These are phyloP conservation scores for Drosophila arawakana DNA, from an alignment of 1,140 invertebrate species.

Conservation along the genomic window DNA sequence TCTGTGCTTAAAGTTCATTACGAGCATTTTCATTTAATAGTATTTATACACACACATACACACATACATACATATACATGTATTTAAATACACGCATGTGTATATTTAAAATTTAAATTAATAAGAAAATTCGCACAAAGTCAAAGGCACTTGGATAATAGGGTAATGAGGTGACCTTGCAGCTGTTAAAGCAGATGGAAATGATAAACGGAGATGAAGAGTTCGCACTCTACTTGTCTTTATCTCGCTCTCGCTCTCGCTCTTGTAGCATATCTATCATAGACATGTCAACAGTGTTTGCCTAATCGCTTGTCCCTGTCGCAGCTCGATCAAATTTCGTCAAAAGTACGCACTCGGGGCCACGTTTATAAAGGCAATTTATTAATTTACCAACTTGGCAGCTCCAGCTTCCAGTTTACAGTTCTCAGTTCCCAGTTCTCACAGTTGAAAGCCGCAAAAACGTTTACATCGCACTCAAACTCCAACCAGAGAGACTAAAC, in stretches of 20 bases:
- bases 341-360: conserved; percentile 58
- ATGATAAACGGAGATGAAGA: too few relatives aligned
- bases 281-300: conserved; percentile 36
- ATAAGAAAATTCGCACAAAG: conserved; percentile 1
- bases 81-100: too few relatives aligned
- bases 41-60: conserved; percentile 5
- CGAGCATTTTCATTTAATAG: too few relatives aligned
- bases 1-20: too few relatives aligned
- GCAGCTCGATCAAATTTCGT: conserved; percentile 67
- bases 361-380: conserved; percentile 77
- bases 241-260: neutral
- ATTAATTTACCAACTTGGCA: conserved; percentile 70
- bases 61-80: neutral
- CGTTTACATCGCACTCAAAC: conserved; percentile 62
- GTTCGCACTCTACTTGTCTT: neutral
- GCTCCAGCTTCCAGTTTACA: conserved; percentile 7
- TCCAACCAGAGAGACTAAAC: conserved; percentile 11
- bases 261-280: conserved; percentile 59
- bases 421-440: conserved; percentile 4
- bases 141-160: conserved; percentile 2
- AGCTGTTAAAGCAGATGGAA: neutral
- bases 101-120: conserved; percentile 1
- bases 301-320: conserved; percentile 36
- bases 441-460: conserved; percentile 56
- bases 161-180: conserved; percentile 7